A percentile compares a stretch with the other conserved stretches of the same genome.
Conservation (phyloP, 2,113 vertebrate species). For the Nerophis ophidion region DNA sequence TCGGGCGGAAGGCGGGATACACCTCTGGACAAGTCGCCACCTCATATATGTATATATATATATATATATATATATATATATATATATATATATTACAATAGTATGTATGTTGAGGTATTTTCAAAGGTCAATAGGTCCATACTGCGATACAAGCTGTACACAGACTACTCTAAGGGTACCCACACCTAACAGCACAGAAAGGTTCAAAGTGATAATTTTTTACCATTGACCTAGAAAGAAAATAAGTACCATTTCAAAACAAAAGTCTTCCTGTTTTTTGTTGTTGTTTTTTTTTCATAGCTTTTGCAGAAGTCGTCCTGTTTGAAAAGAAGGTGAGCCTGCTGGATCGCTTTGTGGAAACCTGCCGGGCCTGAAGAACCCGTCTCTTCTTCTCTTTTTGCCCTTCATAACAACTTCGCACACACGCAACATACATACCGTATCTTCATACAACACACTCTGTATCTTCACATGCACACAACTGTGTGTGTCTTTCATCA, state of each 20-base stretch:
- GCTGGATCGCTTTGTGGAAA: slow-evolving; percentile 41
- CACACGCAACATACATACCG: background rate
- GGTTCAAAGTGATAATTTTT: background rate
- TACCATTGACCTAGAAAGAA: background rate
- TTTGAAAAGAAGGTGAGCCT: slow-evolving; percentile 33
- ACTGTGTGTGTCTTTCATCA: background rate
- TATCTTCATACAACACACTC: no score
- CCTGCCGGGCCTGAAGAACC: slow-evolving; percentile 53
- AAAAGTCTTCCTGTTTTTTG: slow-evolving; percentile 11
- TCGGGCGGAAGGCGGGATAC: no score
- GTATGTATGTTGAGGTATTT: no score
- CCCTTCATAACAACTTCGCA: background rate
- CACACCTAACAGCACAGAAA: no score
- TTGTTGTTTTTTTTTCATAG: slow-evolving; percentile 17
- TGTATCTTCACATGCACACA: background rate
- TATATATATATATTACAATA: no score
- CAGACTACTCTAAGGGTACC: no score
- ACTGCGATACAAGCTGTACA: no score
- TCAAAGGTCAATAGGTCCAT: no score
- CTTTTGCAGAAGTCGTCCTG: slow-evolving; percentile 9
- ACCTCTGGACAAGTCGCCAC: no score
- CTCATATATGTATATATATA: no score
- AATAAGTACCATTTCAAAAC: background rate
- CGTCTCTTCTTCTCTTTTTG: slow-evolving; percentile 20
- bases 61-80: no score